A percentile compares a stretch with the other conserved stretches of the same genome.
phyloP scores from a whole-genome alignment of 1,140 invertebrate genomes.

The Drosophila nasuta region DNA sequence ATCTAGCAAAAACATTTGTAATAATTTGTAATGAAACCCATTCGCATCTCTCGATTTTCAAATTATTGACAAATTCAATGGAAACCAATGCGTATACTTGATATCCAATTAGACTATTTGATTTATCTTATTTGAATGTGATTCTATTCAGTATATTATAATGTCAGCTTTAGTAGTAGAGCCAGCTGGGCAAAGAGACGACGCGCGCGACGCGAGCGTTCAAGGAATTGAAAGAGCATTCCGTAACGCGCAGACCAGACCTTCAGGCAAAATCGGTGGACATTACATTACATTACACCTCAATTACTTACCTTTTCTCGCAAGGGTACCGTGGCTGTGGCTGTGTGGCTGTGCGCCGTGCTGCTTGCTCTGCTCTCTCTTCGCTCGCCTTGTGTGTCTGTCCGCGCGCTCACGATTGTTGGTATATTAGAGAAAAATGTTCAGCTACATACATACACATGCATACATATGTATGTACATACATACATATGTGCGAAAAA shows the following conservation, averaged over 20 bases:
- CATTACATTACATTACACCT: slow-evolving; percentile 59
- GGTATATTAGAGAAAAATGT: slow-evolving; percentile 80
- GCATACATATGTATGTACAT: slow-evolving; percentile 56
- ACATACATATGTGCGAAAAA: slow-evolving; percentile 67
- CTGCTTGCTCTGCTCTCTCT: slow-evolving; percentile 33
- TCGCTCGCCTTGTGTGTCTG: slow-evolving; percentile 17
- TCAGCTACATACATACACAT: slow-evolving; percentile 45
- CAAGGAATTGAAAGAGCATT: slow-evolving; percentile 38
- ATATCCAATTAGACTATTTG: too few species aligned
- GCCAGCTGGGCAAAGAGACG: slow-evolving; percentile 39
- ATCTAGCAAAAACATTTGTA: neutral
- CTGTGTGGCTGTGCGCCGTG: slow-evolving; percentile 44
- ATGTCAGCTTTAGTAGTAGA: neutral
- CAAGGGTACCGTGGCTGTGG: slow-evolving; percentile 52
- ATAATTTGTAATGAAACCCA: neutral
- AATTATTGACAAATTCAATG: neutral
- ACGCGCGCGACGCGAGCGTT: neutral
- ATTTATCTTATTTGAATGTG: neutral
- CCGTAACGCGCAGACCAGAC: slow-evolving; percentile 32
- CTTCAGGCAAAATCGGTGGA: slow-evolving; percentile 49
- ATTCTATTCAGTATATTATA: neutral
- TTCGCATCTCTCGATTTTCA: neutral
- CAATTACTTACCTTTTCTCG: slow-evolving; percentile 62
- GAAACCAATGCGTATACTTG: too few species aligned
- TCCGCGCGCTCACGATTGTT: slow-evolving; percentile 68